Base-by-base conservation (phyloP, 2,113 vertebrate genomes). In the Naja naja region DNA sequence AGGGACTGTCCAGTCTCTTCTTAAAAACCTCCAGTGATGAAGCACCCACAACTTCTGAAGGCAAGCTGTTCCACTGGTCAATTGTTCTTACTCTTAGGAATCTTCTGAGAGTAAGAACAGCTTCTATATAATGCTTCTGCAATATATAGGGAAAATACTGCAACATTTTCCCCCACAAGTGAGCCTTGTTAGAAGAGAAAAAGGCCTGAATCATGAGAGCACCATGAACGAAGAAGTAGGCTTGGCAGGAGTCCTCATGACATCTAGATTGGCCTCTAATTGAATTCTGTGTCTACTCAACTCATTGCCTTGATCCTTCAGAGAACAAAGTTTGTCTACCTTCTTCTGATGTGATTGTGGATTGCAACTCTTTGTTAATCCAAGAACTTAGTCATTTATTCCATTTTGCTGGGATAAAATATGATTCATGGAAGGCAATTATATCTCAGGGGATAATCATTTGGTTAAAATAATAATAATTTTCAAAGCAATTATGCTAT, bases 311-410 rank as follows among this genome's bases (percentile, higher is more conserved):
- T 94, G 92, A 94, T 96, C 94, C 95, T 96, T 87, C 0, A 89
- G 92, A 95, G 94, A 43, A 94, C 88, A 93, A 93, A 95, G 92
- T 90, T 94, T 97, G 97, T 96, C 96, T 85, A 74, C 55, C 91
- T 54, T 49, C 87, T 89, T 30, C 86, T 95, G 89, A 52, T 96
- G 95, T 96, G 96, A 94, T 97, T 96, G 81, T 45, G 30, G 96
- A 95, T 96, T 97, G 95, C 95, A 97, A 95, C 93, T 86, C 97
- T 96, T 96, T 95, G 91, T 94, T 96, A 97, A 97, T 97, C 96
- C 97, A 98, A 97, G 96, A 97, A 97, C 97, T 97, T 97, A 96
- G 96, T 98, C 97, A 97, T 1, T 96, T 96, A 95, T 97, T 97
- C 96, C 96, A 97, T 93, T 93, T 97, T 94, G 90, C 87, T n/a